Base-by-base conservation (phyloP, 2,113 vertebrate genomes). In the Apaloderma vittatum region DNA sequence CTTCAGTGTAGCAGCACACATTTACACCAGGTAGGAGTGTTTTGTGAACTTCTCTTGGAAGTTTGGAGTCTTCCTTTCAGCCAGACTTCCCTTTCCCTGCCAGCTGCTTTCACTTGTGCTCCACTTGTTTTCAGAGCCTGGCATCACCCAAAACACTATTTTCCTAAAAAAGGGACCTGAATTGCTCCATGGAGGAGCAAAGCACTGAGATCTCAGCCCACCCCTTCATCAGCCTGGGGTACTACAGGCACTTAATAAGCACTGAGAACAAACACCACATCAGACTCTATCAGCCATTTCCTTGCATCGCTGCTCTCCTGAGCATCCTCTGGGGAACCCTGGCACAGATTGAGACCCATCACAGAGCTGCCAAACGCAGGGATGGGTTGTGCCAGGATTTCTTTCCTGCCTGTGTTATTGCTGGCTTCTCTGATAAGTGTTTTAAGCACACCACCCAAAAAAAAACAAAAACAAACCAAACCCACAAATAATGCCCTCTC, bases 11-110 rank as follows among this genome's bases (percentile, higher is more conserved):
- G 40, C 43, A 7, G 55, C 34, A 12, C 27, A 8, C 9, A 3
- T 13, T 46, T 32, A 3, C 10, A 4, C 15, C 29, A 2, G 9
- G 4, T 1, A 8, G 48, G 37, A 78, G 22, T 1, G 3, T 26
- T 76, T 30, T 0, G 0, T 3, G 24, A 45, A 8, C 6, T 63
- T 20, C 9, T 32, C 32, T 27, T 24, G 15, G 14, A 57, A 55
- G 6, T 26, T 6, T 20, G 27, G 23, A 9, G 5, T 27, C 52
- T 46, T 46, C 58, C 29, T 48, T 78, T 21, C 24, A 12, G n/a
- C 19, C 32, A 8, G 30, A 16, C 7, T 17, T 30, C 32, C 45
- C 11, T 55, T 65, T n/a, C 59, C 22, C 9, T 9, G 14, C 15
- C 37, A 52, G 15, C 23, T 75, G 11, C 48, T n/a, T 36, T 48